A percentile compares a stretch with the other conserved stretches of the same genome.
These are phyloP conservation scores for Anastatus disparis DNA, from an alignment of 1,140 invertebrate species.

Conservation along the genomic window DNA sequence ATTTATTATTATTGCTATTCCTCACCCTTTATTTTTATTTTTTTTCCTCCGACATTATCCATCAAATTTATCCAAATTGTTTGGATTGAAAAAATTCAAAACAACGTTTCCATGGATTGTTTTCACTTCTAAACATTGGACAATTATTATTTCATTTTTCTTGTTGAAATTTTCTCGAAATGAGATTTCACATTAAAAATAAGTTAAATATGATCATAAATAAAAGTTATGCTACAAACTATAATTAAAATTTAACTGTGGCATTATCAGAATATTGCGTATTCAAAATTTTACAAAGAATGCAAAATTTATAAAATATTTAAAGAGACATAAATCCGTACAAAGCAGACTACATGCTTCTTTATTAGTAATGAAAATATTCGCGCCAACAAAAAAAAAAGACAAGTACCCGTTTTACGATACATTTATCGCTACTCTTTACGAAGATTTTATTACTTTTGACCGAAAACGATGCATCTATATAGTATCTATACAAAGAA, in stretches of 20 bases:
- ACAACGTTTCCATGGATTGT: conserved; percentile 1
- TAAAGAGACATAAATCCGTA: not conserved
- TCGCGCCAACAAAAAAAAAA: not conserved
- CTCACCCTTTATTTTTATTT: not conserved
- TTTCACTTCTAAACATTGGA: not conserved
- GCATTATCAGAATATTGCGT: too few species aligned
- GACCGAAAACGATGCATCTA: not conserved
- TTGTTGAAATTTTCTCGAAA: too few species aligned
- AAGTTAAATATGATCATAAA: too few species aligned
- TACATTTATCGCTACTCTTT: conserved; percentile 22
- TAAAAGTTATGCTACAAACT: not conserved
- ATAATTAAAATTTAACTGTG: too few species aligned
- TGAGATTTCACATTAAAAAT: too few species aligned
- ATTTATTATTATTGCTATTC: conserved; percentile 6
- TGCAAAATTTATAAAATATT: conserved; percentile 12
- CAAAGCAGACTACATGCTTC: not conserved
- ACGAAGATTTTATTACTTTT: conserved; percentile 16
- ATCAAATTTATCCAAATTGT: conserved; percentile 22
- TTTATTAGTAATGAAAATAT: conserved; percentile 26
- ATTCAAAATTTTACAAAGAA: too few species aligned
- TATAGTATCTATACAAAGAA: not conserved
- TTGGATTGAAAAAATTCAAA: not conserved
- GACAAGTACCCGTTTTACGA: conserved; percentile 20
- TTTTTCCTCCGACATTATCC: conserved; percentile 15
- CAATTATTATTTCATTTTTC: too few species aligned